Conservation (phyloP, 2,113 vertebrate species). For the Marcusenius ussheri region DNA sequence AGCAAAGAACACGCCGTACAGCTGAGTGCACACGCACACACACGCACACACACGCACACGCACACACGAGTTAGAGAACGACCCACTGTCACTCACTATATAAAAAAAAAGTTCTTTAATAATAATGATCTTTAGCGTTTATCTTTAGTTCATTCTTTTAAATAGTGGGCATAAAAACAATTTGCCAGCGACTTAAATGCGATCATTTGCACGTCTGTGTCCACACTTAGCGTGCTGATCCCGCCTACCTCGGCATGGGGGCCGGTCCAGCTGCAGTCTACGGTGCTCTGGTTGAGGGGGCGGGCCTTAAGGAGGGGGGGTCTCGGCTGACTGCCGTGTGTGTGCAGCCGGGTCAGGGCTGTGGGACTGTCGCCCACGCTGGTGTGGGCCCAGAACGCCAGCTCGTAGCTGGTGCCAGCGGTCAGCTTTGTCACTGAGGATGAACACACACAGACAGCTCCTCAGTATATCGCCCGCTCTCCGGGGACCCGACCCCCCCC, state of each 20-base stretch:
- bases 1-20: constrained; percentile 84
- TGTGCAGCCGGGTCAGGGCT: constrained; percentile 71
- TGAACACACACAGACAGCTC: not conserved
- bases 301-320: constrained; percentile 78
- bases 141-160: not conserved
- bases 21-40: constrained; percentile 45
- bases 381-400: constrained; percentile 87
- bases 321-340: constrained; percentile 63
- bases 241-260: constrained; percentile 61
- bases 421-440: constrained; percentile 77
- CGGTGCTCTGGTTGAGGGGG: constrained; percentile 82
- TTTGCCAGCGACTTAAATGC: not conserved
- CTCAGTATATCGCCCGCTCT: not conserved
- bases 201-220: not conserved
- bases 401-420: constrained; percentile 80
- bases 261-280: constrained; percentile 84
- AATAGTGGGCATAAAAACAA: not conserved
- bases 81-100: not conserved
- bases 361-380: constrained; percentile 83
- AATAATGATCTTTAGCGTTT: not conserved
- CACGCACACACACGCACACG: not conserved
- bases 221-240: constrained; percentile 23
- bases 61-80: not conserved
- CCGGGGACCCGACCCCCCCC: not conserved
- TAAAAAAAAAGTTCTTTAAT: not conserved